Evolutionary conservation across 1,140 invertebrate genomes (phyloP).

Genomic region (Saccostrea echinata): DNA sequence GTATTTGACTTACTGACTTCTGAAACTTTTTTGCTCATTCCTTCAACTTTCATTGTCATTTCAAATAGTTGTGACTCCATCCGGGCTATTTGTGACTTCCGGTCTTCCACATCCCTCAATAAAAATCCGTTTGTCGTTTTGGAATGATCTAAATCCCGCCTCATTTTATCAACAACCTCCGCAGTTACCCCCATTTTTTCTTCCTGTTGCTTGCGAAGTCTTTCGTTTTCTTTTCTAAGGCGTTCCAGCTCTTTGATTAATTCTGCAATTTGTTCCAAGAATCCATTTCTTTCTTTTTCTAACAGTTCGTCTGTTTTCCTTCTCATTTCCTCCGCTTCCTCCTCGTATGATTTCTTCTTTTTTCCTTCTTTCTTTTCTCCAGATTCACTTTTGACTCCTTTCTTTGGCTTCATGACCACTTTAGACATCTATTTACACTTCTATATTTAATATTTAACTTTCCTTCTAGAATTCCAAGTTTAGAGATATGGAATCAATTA

Average conservation of each 20-base stretch:
- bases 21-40: constrained; percentile 54
- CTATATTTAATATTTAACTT: not conserved
- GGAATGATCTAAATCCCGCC: constrained; percentile 58
- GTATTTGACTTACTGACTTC: constrained; percentile 55
- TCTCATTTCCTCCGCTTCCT: constrained; percentile 42
- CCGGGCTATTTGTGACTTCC: constrained; percentile 52
- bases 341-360: constrained; percentile 34
- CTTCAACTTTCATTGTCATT: constrained; percentile 62
- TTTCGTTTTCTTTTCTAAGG: constrained; percentile 60
- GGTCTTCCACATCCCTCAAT: constrained; percentile 56
- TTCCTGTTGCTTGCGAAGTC: constrained; percentile 53
- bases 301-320: constrained; percentile 44
- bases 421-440: not conserved
- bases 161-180: constrained; percentile 59
- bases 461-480: not conserved
- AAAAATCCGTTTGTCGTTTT: constrained; percentile 58
- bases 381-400: constrained; percentile 6
- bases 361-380: constrained; percentile 7
- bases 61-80: constrained; percentile 62
- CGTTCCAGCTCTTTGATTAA: constrained; percentile 56
- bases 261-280: constrained; percentile 54
- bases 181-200: constrained; percentile 51
- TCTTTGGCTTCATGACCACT: constrained; percentile 17
- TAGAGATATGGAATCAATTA: not conserved
- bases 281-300: constrained; percentile 46